Evolutionary conservation across 1,140 invertebrate species (phyloP), one percentile per base, ranked within the genome.

Genomic region (Zaprionus africanus): DNA sequence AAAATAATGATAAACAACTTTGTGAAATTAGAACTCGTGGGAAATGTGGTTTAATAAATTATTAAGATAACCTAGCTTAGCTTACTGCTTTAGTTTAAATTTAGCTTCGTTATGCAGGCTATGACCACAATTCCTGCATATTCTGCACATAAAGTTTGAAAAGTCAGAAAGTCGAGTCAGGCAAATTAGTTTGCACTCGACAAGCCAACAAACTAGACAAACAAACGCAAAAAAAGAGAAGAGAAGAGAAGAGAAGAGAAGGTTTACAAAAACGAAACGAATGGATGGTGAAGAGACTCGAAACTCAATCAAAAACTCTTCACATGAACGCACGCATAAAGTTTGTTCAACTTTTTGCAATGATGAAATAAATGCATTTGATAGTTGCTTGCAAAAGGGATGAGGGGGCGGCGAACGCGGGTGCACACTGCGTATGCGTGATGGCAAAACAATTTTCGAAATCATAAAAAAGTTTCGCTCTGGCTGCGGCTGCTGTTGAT

Each of bases 231-330:
- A 69, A 54, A 46, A 22, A 34, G n/a, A n/a, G n/a, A n/a, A n/a
- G n/a, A n/a, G n/a, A n/a, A n/a, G n/a, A n/a, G n/a, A 43, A 34
- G 3, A 28, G 26, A 43, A 12, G 41, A 22, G n/a, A 22, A 22
- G n/a, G 41, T 9, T 43, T 51, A n/a, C 31, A 54, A 70, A 36
- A 63, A 60, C 53, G 65, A 66, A 60, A 58, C 64, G 64, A 49
- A 66, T 53, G 78, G 19, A 51, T 51, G 46, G 31, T 11, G 31
- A 34, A 34, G 46, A 24, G 46, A 78, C 77, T 66, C 68, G 49
- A 84, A 84, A 86, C 82, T 87, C 72, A 87, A 86, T 86, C 82
- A 82, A 79, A 86, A 86, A 86, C 82, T 86, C 83, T 79, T 82
- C 68, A 82, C 67, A 82, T 71, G 31, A 19, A 41, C 13, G 9